Conservation (phyloP, 2,797 vertebrate species). For the Artibeus lituratus region DNA sequence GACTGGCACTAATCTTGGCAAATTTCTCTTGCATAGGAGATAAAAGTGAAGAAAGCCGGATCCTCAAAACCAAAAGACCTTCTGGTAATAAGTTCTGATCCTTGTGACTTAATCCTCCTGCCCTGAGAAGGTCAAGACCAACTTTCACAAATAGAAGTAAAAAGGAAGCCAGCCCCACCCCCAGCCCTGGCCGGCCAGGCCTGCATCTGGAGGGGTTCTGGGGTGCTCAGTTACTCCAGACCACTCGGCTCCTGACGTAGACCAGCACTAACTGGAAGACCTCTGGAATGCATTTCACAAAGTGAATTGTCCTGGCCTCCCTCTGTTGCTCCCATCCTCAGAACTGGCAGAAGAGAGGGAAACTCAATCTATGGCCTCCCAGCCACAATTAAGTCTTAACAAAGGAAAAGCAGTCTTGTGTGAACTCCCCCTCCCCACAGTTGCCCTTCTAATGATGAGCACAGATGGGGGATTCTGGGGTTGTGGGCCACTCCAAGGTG, state of each 20-base stretch:
- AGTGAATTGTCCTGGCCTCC: background rate
- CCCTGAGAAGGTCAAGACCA: background rate
- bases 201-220: background rate
- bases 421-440: background rate
- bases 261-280: conserved; percentile 14
- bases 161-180: background rate
- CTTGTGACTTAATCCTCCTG: background rate
- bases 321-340: conserved; percentile 3
- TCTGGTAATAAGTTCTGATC: background rate
- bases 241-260: background rate
- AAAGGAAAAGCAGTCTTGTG: conserved; percentile 18
- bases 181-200: too few species aligned
- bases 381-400: background rate
- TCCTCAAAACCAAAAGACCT: background rate
- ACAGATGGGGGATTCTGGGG: background rate
- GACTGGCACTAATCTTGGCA: background rate
- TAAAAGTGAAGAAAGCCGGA: background rate
- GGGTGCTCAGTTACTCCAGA: background rate
- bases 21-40: background rate
- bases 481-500: background rate
- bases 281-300: conserved; percentile 27
- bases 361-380: background rate
- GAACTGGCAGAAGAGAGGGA: background rate
- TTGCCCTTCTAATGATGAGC: background rate
- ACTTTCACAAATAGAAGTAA: background rate